Base-by-base conservation (phyloP, 2,797 vertebrate species). In the Ispidina lecontei region DNA sequence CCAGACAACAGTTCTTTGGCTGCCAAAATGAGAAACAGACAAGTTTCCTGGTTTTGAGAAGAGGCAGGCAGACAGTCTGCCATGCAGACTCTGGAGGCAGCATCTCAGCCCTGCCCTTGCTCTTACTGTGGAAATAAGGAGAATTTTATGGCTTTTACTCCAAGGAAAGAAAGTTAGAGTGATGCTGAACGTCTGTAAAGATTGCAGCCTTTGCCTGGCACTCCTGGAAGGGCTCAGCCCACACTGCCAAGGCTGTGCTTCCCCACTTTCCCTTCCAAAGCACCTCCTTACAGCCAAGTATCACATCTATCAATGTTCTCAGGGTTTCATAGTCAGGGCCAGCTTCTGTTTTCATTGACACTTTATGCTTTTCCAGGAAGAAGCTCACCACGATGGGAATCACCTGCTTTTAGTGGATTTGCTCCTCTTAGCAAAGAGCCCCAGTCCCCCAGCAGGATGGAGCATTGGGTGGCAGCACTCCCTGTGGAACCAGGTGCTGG, bases 381-480 rank as follows among this genome's bases (percentile, higher is more conserved):
- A 52, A 73, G 52, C 15, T 81, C 41, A 33, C 41, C 16, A 9
- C 0, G 0, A 1, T 65, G 80, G 72, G 80, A 67, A 90, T 13
- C 60, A 84, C 56, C 64, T 95, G 74, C 41, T 49, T 22, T 22
- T 6, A 0, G 6, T 62, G n/a, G 28, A 25, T 64, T 56, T 76
- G 25, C 10, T 86, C n/a, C 41, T 67, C 16, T 17, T 52, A 49
- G 49, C 10, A 68, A 60, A 19, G 51, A 72, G 19, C 6, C 16
- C 33, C 0, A 0, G 4, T 29, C 3, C 20, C 23, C 14, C 7
- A 18, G 26, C 28, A 59, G 65, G 43, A 68, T 1, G 1, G 22
- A 73, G 19, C 9, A 43, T 8, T 2, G 4, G n/a, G 35, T 10
- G 18, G 23, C 44, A 63, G 14, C 8, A 1, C 11, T 70, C 23